phyloP scores from a whole-genome alignment of 2,113 vertebrate species.

The cattle (Bos taurus) region DNA sequence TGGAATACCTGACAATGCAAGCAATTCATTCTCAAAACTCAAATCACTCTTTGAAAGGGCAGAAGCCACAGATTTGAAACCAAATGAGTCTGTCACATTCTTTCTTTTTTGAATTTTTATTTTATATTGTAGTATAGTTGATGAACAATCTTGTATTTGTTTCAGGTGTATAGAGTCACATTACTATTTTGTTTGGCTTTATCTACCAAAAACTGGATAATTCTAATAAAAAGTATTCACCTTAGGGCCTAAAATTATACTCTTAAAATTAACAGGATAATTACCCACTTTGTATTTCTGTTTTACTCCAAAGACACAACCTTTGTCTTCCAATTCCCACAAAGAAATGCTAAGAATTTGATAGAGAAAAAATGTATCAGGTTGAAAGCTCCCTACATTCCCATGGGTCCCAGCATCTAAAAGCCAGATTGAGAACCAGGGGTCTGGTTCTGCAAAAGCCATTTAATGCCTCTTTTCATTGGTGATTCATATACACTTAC shows the following conservation, averaged over 20 bases:
- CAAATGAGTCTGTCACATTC: neutral
- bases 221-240: constrained; percentile 42
- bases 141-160: neutral
- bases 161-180: neutral
- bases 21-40: constrained; percentile 7
- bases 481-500: neutral
- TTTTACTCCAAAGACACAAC: constrained; percentile 47
- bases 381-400: neutral
- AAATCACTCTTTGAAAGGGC: constrained; percentile 30
- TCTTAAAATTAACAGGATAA: constrained; percentile 66
- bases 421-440: neutral
- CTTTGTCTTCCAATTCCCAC: constrained; percentile 35
- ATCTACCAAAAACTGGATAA: constrained; percentile 26
- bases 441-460: neutral
- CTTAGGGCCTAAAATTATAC: constrained; percentile 47
- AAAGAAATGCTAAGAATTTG: constrained; percentile 39
- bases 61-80: constrained; percentile 48
- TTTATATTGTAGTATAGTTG: neutral
- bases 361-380: neutral
- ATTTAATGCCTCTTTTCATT: neutral
- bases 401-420: neutral
- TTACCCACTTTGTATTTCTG: constrained; percentile 45
- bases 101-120: neutral
- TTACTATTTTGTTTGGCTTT: constrained; percentile 53
- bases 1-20: neutral